Evolutionary conservation across 37 sponge, comb jelly and placozoan species (phyloP).

Genomic region (Hexactinellida sp.): DNA sequence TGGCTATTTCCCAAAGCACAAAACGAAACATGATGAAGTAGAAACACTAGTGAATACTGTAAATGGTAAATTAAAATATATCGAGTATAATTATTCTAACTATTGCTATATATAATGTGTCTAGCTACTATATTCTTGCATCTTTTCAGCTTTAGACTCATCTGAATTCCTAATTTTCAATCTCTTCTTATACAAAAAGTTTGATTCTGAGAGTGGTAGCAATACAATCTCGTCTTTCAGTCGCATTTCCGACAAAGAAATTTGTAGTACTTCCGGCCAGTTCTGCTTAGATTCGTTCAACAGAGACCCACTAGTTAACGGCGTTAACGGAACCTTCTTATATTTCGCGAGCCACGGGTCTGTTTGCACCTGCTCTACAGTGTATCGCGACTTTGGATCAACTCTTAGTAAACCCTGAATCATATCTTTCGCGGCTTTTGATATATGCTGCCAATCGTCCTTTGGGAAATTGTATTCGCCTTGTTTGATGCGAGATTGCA

Average conservation of each 20-base stretch:
- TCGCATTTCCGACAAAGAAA: conserved; percentile 2
- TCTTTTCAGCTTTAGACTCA: background rate
- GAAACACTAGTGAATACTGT: background rate
- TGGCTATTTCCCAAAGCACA: background rate
- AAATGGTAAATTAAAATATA: too few relatives aligned
- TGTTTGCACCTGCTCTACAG: background rate
- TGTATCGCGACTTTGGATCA: background rate
- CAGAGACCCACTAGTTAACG: background rate
- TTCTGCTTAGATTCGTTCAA: background rate
- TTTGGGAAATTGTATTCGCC: background rate
- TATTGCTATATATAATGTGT: too few relatives aligned
- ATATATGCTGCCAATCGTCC: background rate
- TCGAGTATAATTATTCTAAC: too few relatives aligned
- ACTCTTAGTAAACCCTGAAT: background rate
- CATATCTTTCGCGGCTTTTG: background rate
- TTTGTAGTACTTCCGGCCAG: background rate
- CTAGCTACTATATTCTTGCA: background rate
- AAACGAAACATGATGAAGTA: background rate
- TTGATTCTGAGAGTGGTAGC: background rate
- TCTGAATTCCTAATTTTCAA: background rate
- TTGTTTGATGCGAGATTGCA: conserved; percentile 15
- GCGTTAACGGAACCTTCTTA: background rate
- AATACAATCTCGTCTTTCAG: background rate
- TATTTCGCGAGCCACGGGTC: background rate
- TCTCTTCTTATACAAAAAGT: background rate